Base-by-base conservation (phyloP, 1,140 invertebrate species). In the Tetranychus cinnabarinus region DNA sequence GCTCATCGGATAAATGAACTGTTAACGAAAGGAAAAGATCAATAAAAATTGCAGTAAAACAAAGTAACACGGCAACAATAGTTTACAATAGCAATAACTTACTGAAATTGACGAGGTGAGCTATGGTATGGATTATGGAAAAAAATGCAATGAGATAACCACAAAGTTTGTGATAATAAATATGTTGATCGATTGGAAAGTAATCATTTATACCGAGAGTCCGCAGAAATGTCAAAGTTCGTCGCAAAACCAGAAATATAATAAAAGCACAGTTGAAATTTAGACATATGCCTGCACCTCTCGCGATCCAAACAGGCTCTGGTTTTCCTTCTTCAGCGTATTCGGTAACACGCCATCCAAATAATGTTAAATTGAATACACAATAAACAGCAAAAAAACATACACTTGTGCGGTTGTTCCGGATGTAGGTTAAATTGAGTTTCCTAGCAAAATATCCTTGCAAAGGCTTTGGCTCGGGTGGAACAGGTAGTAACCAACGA, bases 181-280 rank as follows among this genome's bases (percentile, higher is more conserved):
- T 86, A 69, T 92, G 85, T 62, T 92, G 82, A 74, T 97, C 91
- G 47, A 96, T 73, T 6, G 39, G 39, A 36, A 96, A 73, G 60
- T 84, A 74, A 0, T 78, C 75, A 62, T 79, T 80, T 42, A 82
- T 79, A 3, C 85, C 85, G 59, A 81, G 77, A 0, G 82, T 82
- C 52, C 90, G 73, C n/a, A 93, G 72, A 69, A 82, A 86, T 0
- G 89, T 95, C 34, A 95, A 81, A 47, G 80, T 82, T 61, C 86
- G 81, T 5, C 90, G 77, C 42, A 93, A 73, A 83, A 95, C 89
- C 31, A 92, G 73, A 0, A 92, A 80, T 47, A 95, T 71, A 0
- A 92, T 80, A 74, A 92, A 87, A 67, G 82, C 82, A 68, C 86
- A 90, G 69, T 85, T 86, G 69, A 95, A 93, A 73, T 95, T 93